Evolutionary conservation across 2,113 vertebrate species (phyloP).

Genomic region (Pleuronectes platessa): DNA sequence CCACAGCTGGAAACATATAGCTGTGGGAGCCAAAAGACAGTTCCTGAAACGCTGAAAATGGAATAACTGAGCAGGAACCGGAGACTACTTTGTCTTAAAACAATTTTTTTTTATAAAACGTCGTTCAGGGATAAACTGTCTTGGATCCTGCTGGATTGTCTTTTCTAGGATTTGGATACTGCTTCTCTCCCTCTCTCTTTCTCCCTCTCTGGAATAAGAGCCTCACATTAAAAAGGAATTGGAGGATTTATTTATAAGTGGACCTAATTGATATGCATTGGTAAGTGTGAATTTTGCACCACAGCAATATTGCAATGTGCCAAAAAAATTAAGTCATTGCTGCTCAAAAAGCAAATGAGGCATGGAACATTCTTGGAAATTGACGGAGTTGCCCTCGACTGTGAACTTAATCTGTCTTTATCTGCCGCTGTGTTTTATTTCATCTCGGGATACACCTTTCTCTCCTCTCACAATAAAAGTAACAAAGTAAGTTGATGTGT

Average conservation of each 20-base stretch:
- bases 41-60: slow-evolving; percentile 52
- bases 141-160: slow-evolving; percentile 68
- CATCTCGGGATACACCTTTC: slow-evolving; percentile 36
- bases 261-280: slow-evolving; percentile 73
- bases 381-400: slow-evolving; percentile 1
- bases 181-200: slow-evolving; percentile 6
- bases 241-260: slow-evolving; percentile 67
- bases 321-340: slow-evolving; percentile 3
- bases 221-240: slow-evolving; percentile 55
- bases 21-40: slow-evolving; percentile 53
- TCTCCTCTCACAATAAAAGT: slow-evolving; percentile 49
- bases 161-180: slow-evolving; percentile 77
- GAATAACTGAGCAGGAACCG: slow-evolving; percentile 68
- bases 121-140: slow-evolving; percentile 67
- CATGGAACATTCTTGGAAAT: slow-evolving; percentile 34
- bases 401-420: neutral
- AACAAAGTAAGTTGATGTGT: slow-evolving; percentile 74
- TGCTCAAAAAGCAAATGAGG: slow-evolving; percentile 8
- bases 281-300: slow-evolving; percentile 56
- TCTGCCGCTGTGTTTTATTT: slow-evolving; percentile 8
- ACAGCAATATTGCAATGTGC: neutral
- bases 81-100: slow-evolving; percentile 42
- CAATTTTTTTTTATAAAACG: slow-evolving; percentile 36
- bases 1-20: slow-evolving; percentile 76
- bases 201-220: slow-evolving; percentile 69